phyloP scores from a whole-genome alignment of 2,888 invertebrate genomes.

The Drosophila greeni region DNA sequence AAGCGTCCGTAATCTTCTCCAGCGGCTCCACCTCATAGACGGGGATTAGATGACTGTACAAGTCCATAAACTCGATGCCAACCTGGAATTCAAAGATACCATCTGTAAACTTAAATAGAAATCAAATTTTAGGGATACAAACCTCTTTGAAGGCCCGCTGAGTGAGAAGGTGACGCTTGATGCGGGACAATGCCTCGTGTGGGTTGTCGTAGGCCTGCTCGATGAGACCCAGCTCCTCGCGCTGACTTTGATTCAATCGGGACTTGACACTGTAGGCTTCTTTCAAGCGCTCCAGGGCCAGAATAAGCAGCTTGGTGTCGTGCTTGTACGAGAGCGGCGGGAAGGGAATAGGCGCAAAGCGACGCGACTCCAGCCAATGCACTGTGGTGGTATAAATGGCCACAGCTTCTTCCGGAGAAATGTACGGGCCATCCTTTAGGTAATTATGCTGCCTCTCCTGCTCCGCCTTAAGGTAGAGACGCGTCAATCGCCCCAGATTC shows the following conservation, averaged over 20 bases:
- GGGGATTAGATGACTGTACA: constrained; percentile 98
- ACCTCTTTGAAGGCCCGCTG: constrained; percentile 98
- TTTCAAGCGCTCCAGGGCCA: constrained; percentile 96
- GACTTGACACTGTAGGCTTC: constrained; percentile 99
- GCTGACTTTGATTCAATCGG: constrained; percentile 97
- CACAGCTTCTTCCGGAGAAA: constrained; percentile 99
- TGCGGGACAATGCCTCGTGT: constrained; percentile 98
- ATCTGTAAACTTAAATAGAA: background rate
- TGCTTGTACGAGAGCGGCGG: constrained; percentile 99
- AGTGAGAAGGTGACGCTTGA: constrained; percentile 98
- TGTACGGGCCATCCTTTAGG: constrained; percentile 99
- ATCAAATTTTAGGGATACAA: constrained; percentile 4
- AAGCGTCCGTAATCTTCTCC: constrained; percentile 99
- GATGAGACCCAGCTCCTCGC: constrained; percentile 98
- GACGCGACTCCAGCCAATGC: constrained; percentile 98
- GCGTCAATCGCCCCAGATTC: constrained; percentile 97
- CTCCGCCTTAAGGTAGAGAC: constrained; percentile 97
- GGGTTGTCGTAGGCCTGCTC: constrained; percentile 99
- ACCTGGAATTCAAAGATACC: constrained; percentile 80
- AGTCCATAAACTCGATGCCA: constrained; percentile 99
- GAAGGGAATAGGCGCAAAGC: constrained; percentile 99
- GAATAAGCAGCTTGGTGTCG: constrained; percentile 97
- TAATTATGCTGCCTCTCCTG: constrained; percentile 99
- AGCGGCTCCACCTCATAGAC: constrained; percentile 99
- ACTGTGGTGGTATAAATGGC: constrained; percentile 99